phyloP scores from a whole-genome alignment of 2,888 invertebrate species.

The Prosapia bicincta region DNA sequence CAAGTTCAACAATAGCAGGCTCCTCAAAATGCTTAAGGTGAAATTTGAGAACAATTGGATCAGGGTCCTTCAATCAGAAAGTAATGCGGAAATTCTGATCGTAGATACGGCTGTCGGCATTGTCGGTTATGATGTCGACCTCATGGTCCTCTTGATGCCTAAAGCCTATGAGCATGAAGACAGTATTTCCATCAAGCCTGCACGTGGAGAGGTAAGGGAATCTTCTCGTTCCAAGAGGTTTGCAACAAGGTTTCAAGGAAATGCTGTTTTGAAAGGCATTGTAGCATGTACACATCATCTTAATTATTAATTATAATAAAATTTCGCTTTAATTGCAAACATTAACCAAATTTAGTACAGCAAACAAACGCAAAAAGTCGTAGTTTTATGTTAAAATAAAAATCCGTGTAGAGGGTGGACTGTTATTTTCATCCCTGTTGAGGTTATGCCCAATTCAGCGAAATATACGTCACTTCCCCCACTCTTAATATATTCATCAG shows the following conservation, averaged over 20 bases:
- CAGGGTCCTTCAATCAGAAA: slow-evolving; percentile 6
- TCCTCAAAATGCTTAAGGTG: slow-evolving; percentile 12
- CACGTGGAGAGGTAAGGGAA: not conserved
- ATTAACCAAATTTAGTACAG: no score
- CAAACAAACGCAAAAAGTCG: no score
- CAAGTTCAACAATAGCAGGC: slow-evolving; percentile 11
- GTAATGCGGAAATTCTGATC: slow-evolving; percentile 5
- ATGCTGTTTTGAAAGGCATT: slow-evolving; percentile 2
- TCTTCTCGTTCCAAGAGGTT: not conserved
- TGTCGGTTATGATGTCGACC: slow-evolving; percentile 1
- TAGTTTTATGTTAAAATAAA: no score
- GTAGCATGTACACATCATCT: no score
- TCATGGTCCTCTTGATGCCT: not conserved
- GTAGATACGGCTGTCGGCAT: not conserved
- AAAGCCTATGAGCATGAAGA: slow-evolving; percentile 2
- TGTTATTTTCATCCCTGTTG: no score
- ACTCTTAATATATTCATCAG: no score
- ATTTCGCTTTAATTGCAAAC: no score
- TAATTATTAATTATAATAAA: no score
- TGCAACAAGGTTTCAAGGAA: slow-evolving; percentile 4
- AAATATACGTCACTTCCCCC: no score
- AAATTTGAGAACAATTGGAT: not conserved
- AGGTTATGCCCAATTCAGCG: no score
- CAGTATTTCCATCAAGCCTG: slow-evolving; percentile 4
- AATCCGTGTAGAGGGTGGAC: no score